Evolutionary conservation across 2,797 vertebrate species (phyloP).

Genomic region (Peromyscus eremicus): DNA sequence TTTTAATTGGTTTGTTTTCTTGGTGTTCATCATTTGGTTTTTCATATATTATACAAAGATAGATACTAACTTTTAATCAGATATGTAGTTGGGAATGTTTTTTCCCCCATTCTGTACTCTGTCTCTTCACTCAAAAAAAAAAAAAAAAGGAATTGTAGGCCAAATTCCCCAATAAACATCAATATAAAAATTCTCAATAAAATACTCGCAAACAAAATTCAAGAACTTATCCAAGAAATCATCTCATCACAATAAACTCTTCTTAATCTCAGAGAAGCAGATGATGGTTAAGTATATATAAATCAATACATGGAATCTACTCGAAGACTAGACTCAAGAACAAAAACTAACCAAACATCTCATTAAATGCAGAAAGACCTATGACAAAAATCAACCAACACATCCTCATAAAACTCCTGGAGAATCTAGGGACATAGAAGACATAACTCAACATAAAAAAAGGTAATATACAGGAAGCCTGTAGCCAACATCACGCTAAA

Average conservation of each 20-base stretch:
- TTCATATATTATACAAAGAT: not conserved
- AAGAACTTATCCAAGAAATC: not conserved
- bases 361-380: not conserved
- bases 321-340: not conserved
- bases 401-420: not conserved
- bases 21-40: not conserved
- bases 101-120: not conserved
- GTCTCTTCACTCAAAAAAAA: not conserved
- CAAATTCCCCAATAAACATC: not conserved
- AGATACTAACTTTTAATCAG: not conserved
- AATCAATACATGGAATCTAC: not conserved
- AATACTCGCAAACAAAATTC: not conserved
- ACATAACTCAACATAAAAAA: not conserved
- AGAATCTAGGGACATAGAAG: not conserved
- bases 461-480: not conserved
- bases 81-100: not conserved
- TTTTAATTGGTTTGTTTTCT: not conserved
- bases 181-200: not conserved
- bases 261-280: not conserved
- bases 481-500: not conserved
- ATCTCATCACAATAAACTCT: not conserved
- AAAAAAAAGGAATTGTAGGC: not conserved
- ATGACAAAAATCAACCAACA: not conserved
- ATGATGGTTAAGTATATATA: not conserved
- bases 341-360: not conserved